Percentiles rank a stretch among this genome's conserved stretches.
These are phyloP conservation scores for Listronotus oregonensis DNA, from an alignment of 1,140 invertebrate species.

Conservation along the genomic window DNA sequence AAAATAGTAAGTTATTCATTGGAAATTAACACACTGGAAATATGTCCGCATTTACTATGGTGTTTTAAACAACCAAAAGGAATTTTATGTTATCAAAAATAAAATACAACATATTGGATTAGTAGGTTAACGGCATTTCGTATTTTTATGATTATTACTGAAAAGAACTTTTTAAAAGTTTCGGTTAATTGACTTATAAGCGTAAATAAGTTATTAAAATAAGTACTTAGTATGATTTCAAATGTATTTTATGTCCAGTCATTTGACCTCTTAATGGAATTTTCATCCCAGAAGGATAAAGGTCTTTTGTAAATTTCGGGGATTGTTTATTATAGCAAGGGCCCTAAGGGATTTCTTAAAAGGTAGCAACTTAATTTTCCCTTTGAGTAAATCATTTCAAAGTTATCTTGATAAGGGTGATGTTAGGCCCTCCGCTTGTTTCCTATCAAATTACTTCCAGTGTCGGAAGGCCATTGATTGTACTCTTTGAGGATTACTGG, in stretches of 20 bases:
- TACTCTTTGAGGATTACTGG: slow-evolving; percentile 4
- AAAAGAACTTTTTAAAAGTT: no score
- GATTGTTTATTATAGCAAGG: slow-evolving; percentile 25
- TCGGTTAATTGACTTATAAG: no score
- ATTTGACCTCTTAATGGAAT: slow-evolving; percentile 23
- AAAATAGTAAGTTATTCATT: no score
- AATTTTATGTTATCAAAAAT: no score
- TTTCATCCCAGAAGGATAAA: slow-evolving; percentile 2
- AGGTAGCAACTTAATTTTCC: slow-evolving; percentile 43
- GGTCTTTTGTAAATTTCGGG: slow-evolving; percentile 19
- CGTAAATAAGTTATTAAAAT: no score
- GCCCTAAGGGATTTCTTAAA: slow-evolving; percentile 30
- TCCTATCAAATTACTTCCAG: slow-evolving; percentile 12
- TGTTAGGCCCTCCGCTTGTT: slow-evolving; percentile 6
- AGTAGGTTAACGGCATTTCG: no score
- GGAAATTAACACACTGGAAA: no score
- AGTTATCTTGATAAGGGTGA: slow-evolving; percentile 40
- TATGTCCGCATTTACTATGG: no score
- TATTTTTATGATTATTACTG: no score
- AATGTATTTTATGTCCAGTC: slow-evolving; percentile 19
- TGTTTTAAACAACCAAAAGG: no score
- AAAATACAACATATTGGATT: no score
- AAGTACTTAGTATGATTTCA: no score
- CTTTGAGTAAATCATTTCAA: slow-evolving; percentile 32
- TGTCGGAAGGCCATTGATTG: slow-evolving; percentile 16